Conservation (phyloP, 2,113 vertebrate genomes). For the Candoia aspera region DNA sequence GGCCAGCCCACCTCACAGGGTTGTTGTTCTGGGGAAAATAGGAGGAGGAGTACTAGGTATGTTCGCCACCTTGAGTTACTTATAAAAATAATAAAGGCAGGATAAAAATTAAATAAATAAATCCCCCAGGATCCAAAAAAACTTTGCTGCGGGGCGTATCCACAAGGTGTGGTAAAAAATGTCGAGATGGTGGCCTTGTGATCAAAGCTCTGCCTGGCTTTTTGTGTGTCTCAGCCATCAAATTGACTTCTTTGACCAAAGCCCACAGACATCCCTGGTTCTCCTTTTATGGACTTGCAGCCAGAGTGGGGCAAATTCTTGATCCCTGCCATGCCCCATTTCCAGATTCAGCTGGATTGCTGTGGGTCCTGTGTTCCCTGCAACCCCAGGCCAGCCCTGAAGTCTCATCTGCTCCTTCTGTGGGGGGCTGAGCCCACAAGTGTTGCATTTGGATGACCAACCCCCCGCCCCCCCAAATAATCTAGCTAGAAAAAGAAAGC, state of each 20-base stretch:
- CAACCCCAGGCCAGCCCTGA: background rate
- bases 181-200: too few species aligned
- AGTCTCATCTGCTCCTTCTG: background rate
- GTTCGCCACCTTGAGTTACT: too few species aligned
- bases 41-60: too few species aligned
- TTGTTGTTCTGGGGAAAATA: too few species aligned
- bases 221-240: background rate
- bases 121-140: too few species aligned
- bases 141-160: too few species aligned
- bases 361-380: background rate
- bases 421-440: too few species aligned
- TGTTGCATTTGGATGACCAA: background rate
- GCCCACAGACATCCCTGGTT: background rate
- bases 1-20: too few species aligned
- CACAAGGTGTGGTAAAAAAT: too few species aligned
- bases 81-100: too few species aligned
- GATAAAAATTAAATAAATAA: too few species aligned
- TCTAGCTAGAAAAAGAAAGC: background rate
- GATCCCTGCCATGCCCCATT: background rate
- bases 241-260: background rate
- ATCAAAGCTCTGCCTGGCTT: background rate
- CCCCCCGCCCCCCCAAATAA: background rate
- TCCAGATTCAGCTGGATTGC: background rate
- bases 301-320: background rate
- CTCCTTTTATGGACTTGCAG: background rate